Conservation (phyloP, 2,797 vertebrate genomes). For the Orestias chungarensis region DNA sequence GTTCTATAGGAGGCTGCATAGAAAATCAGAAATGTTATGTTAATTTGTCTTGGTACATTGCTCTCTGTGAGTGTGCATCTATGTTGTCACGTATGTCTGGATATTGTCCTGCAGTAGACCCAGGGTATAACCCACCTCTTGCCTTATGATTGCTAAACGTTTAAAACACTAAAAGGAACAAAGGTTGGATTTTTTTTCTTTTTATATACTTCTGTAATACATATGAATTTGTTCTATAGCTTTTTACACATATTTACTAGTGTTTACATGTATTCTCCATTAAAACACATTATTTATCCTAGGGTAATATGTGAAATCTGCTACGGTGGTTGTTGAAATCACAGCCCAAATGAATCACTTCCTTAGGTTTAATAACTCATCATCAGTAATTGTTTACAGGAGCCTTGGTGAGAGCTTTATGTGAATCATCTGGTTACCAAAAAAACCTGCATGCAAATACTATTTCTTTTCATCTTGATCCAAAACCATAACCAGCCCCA, state of each 20-base stretch:
- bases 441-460: slow-evolving; percentile 30
- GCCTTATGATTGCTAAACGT: neutral
- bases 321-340: slow-evolving; percentile 43
- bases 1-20: no score
- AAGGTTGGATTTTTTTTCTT: neutral
- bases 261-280: neutral
- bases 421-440: slow-evolving; percentile 39
- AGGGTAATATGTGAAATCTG: slow-evolving; percentile 33
- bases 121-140: neutral
- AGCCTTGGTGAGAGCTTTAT: slow-evolving; percentile 46
- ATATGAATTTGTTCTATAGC: neutral
- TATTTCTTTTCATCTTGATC: slow-evolving; percentile 44
- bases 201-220: neutral
- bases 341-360: slow-evolving; percentile 34
- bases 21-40: no score
- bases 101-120: neutral
- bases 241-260: neutral
- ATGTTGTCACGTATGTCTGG: neutral
- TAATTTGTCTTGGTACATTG: no score
- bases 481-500: slow-evolving; percentile 51
- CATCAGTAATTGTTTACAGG: slow-evolving; percentile 52
- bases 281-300: neutral
- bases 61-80: neutral
- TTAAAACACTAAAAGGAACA: neutral
- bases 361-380: slow-evolving; percentile 46